Conservation (phyloP, 1,140 invertebrate genomes). For the Galleria mellonella region DNA sequence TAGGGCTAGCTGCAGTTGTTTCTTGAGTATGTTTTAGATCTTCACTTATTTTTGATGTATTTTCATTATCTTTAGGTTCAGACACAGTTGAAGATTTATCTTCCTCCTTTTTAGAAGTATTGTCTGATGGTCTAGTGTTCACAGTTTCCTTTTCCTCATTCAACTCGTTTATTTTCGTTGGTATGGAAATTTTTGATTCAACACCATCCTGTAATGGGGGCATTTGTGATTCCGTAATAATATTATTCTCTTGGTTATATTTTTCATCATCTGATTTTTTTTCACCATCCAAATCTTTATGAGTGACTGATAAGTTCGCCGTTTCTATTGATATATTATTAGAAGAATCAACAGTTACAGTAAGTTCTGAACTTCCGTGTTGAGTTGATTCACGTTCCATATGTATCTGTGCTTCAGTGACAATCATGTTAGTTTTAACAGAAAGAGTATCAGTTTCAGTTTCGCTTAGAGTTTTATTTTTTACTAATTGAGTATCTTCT, state of each 20-base stretch:
- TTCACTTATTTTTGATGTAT: constrained; percentile 13
- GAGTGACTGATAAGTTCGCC: constrained; percentile 38
- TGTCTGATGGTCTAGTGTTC: background rate
- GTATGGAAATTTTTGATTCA: background rate
- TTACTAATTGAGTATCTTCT: constrained; percentile 34
- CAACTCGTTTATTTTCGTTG: background rate
- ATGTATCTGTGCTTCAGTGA: constrained; percentile 73
- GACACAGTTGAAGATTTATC: background rate
- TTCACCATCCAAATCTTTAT: constrained; percentile 37
- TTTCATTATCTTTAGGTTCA: constrained; percentile 1
- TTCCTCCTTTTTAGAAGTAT: background rate
- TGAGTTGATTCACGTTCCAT: constrained; percentile 59
- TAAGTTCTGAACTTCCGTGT: constrained; percentile 55
- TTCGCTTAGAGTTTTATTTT: constrained; percentile 60
- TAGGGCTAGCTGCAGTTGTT: background rate
- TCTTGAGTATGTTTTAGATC: constrained; percentile 5
- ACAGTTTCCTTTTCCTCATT: constrained; percentile 1
- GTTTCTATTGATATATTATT: constrained; percentile 59
- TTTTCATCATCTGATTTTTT: constrained; percentile 20
- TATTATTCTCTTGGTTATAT: background rate
- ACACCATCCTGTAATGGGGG: background rate
- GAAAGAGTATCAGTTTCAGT: constrained; percentile 67
- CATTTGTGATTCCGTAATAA: constrained; percentile 10
- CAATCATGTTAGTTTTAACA: constrained; percentile 65
- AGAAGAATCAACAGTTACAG: constrained; percentile 51